These are phyloP conservation scores for Polietes domitor DNA, from an alignment of 2,888 invertebrate species.

Conservation along the genomic window DNA sequence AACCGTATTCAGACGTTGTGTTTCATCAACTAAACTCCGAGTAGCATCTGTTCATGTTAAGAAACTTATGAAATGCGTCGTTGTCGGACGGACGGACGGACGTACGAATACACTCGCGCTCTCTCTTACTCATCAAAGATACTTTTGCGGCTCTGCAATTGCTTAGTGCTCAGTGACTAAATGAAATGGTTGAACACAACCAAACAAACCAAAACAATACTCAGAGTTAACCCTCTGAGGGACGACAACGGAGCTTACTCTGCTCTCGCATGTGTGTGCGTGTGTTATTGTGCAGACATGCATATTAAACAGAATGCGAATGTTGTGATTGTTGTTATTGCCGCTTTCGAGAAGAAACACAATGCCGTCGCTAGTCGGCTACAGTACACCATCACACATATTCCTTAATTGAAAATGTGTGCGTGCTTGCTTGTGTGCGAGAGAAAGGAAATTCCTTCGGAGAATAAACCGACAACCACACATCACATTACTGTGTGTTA, in stretches of 20 bases:
- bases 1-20: slow-evolving; percentile 58
- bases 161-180: slow-evolving; percentile 5
- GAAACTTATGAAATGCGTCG: slow-evolving; percentile 59
- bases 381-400: too few relatives aligned
- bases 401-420: too few relatives aligned
- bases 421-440: too few relatives aligned
- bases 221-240: too few relatives aligned
- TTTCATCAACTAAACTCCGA: slow-evolving; percentile 63
- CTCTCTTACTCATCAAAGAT: slow-evolving; percentile 31
- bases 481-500: too few relatives aligned
- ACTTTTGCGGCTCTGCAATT: slow-evolving; percentile 46
- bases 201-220: too few relatives aligned
- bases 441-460: too few relatives aligned
- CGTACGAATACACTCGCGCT: not conserved
- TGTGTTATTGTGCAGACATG: not conserved
- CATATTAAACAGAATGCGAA: not conserved
- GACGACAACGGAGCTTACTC: too few relatives aligned
- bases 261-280: too few relatives aligned
- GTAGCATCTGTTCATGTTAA: slow-evolving; percentile 58
- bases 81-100: slow-evolving; percentile 27
- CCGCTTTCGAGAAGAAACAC: not conserved
- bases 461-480: too few relatives aligned
- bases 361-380: too few relatives aligned
- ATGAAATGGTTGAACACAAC: not conserved
- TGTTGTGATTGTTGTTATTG: slow-evolving; percentile 4